Percentiles rank a stretch among this genome's conserved stretches.
These are phyloP conservation scores for Phataginus tetradactyla DNA, from an alignment of 2,797 vertebrate species.

Conservation along the genomic window DNA sequence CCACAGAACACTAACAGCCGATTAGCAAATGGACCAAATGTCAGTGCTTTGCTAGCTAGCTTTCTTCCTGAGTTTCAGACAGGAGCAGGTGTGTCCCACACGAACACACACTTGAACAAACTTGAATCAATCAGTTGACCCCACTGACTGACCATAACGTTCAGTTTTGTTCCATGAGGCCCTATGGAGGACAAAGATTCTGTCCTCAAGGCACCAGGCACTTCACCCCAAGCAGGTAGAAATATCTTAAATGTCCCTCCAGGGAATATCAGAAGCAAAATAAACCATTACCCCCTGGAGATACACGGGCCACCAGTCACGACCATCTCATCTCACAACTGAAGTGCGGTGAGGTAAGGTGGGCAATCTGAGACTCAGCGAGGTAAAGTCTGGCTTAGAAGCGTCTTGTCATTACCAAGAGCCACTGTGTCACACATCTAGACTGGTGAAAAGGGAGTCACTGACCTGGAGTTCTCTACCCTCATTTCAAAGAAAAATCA, in stretches of 20 bases:
- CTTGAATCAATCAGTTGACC: neutral
- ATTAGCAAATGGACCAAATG: neutral
- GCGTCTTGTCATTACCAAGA: neutral
- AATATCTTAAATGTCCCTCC: neutral
- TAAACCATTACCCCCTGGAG: conserved; percentile 9
- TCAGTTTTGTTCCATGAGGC: neutral
- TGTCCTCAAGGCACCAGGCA: neutral
- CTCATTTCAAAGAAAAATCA: conserved; percentile 40
- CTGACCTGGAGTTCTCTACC: conserved; percentile 4
- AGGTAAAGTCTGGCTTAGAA: conserved; percentile 56
- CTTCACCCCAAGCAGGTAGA: conserved; percentile 11
- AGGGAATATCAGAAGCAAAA: conserved; percentile 53
- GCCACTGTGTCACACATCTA: conserved; percentile 22
- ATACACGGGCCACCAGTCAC: neutral
- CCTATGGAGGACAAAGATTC: neutral
- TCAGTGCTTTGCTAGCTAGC: neutral
- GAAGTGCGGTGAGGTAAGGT: conserved; percentile 49
- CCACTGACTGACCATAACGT: neutral
- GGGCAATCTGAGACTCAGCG: conserved; percentile 46
- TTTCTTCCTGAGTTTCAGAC: neutral
- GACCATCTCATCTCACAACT: neutral
- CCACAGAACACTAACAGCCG: conserved; percentile 33
- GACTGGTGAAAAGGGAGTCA: neutral
- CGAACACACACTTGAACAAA: neutral
- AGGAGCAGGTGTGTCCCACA: neutral